Evolutionary conservation across 2,888 invertebrate genomes (phyloP).

Genomic region (Pedicia rivosa): DNA sequence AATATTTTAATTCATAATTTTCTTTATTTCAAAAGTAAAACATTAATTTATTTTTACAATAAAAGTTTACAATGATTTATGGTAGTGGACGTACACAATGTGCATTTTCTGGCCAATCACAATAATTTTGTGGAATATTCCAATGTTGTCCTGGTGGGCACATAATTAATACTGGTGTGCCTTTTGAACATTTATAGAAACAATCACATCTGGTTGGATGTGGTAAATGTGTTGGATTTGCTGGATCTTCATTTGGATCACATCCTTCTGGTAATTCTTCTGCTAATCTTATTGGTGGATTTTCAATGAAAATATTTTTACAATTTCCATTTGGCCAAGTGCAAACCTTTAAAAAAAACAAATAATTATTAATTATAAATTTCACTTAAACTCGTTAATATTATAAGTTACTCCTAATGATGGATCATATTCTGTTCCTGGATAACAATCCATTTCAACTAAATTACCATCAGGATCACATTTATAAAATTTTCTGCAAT

Average conservation of each 20-base stretch:
- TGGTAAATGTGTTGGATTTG: neutral
- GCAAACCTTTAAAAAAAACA: too few relatives aligned
- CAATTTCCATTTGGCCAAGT: too few relatives aligned
- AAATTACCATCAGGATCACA: constrained; percentile 3
- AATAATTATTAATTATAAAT: too few relatives aligned
- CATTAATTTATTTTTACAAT: too few relatives aligned
- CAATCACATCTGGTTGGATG: neutral
- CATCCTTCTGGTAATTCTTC: neutral
- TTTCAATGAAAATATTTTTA: too few relatives aligned
- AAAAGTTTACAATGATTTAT: too few relatives aligned
- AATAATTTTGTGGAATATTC: neutral
- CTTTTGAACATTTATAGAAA: neutral
- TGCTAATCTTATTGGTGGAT: neutral
- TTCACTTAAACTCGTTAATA: too few relatives aligned
- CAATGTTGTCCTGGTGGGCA: constrained; percentile 3
- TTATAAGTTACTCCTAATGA: neutral
- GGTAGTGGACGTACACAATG: neutral
- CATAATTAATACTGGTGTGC: neutral
- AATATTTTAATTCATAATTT: too few relatives aligned
- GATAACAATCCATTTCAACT: neutral
- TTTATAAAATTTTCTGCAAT: constrained; percentile 7
- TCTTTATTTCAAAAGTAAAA: too few relatives aligned
- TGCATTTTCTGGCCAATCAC: constrained; percentile 2
- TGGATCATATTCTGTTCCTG: neutral
- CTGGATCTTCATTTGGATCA: neutral